Evolutionary conservation across 2,113 vertebrate species (phyloP), one percentile per base, ranked within the genome.

Genomic region (Calypte anna): DNA sequence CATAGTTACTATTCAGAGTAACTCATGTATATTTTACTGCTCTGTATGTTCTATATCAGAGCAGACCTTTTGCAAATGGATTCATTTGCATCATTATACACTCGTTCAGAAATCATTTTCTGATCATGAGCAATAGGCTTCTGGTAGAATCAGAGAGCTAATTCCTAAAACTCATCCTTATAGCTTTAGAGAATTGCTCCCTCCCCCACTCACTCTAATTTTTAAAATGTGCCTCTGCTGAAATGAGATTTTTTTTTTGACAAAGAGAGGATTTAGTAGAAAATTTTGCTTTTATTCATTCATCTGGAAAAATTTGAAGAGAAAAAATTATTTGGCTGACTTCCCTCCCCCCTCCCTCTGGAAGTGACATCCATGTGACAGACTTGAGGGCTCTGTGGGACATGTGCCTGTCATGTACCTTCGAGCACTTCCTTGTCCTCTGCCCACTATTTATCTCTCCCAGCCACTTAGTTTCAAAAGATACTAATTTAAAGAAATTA

Each of bases 11-110:
- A 90, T 90, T 96, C 82, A 88, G 82, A 76, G 82, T 59, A 74
- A 20, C 82, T 95, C 79, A 40, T 78, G 72, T 75, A 33, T 82
- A 74, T 88, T 90, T 86, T 51, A 38, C 72, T 81, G 59, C 70
- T 9, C 5, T 46, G 33, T 40, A 70, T 27, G 3, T 73, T 85
- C 78, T 4, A 7, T 70, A 83, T 82, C 87, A 75, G 72, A 73
- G 77, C 79, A 95, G 90, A 93, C 85, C 94, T 94, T 96, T 80
- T 90, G 85, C 82, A 94, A 88, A 96, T 83, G 25, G 85, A 80
- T 94, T 95, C 93, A 81, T 96, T 87, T 95, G 79, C 85, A 93
- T 93, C 64, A 27, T 88, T 70, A 59, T 66, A 21, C 36, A 40
- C 40, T 48, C 72, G 74, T 91, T 90, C 76, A 88, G 85, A 94